A percentile compares a stretch with the other conserved stretches of the same genome.
These are phyloP conservation scores for Tipula vernalis DNA, from an alignment of 2,888 invertebrate species.

Conservation along the genomic window DNA sequence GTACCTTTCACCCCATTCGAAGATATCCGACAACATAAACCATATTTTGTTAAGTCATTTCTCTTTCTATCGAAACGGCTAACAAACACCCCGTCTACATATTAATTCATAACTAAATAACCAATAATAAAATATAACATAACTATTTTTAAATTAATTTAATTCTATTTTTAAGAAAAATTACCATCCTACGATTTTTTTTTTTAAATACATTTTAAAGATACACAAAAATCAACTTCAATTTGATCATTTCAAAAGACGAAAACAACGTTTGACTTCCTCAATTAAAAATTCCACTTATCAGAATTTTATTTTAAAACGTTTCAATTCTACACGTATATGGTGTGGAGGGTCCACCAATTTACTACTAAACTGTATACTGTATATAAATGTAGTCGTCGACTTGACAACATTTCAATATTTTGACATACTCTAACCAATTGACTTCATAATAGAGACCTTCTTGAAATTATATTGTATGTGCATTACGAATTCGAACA, in stretches of 20 bases:
- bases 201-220: not conserved
- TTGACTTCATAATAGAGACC: not conserved
- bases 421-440: not conserved
- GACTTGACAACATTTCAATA: not conserved
- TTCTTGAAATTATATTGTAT: not conserved
- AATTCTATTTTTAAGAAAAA: not conserved
- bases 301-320: not conserved
- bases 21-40: not conserved
- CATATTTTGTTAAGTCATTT: not conserved
- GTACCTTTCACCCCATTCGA: not conserved
- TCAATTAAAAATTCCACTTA: not conserved
- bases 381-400: not conserved
- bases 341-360: not conserved
- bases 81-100: not conserved
- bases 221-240: not conserved
- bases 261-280: not conserved
- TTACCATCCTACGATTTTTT: not conserved
- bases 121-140: not conserved
- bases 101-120: not conserved
- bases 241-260: not conserved
- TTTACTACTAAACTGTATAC: not conserved
- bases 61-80: not conserved
- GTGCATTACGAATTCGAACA: not conserved
- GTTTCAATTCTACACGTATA: not conserved
- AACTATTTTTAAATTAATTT: not conserved